Conservation (phyloP, 2,797 vertebrate species). For the Megaceryle alcyon region DNA sequence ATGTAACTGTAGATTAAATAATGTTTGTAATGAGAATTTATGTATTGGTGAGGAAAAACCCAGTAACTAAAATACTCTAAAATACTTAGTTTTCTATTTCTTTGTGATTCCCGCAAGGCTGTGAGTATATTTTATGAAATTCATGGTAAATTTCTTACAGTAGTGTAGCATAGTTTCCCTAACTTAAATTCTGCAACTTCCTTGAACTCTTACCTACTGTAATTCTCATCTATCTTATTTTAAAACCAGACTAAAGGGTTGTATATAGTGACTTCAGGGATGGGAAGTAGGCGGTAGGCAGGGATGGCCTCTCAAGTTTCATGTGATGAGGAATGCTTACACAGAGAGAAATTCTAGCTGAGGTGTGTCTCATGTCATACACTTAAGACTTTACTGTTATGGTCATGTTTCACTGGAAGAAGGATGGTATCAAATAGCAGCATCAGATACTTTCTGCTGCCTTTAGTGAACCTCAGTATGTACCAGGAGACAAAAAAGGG, state of each 20-base stretch:
- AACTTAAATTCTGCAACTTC: neutral
- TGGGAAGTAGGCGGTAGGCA: neutral
- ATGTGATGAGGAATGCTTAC: neutral
- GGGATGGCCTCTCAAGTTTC: neutral
- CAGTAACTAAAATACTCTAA: neutral
- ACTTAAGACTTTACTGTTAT: neutral
- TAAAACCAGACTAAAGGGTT: neutral
- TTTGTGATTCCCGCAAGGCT: neutral
- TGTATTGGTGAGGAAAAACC: neutral
- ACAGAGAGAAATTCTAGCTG: neutral
- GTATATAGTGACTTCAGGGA: neutral
- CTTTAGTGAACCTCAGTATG: neutral
- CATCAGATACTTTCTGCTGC: conserved; percentile 14
- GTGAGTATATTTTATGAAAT: neutral
- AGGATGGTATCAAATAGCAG: neutral
- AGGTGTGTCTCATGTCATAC: neutral
- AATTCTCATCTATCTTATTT: neutral
- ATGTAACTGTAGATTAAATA: neutral
- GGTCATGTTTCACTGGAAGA: neutral
- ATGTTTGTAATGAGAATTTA: neutral
- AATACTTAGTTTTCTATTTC: neutral
- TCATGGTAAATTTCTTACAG: neutral
- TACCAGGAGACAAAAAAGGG: neutral
- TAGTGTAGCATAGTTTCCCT: neutral
- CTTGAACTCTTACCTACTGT: neutral